These are phyloP conservation scores for Esox lucius DNA, from an alignment of 2,797 vertebrate species.

Conservation along the genomic window DNA sequence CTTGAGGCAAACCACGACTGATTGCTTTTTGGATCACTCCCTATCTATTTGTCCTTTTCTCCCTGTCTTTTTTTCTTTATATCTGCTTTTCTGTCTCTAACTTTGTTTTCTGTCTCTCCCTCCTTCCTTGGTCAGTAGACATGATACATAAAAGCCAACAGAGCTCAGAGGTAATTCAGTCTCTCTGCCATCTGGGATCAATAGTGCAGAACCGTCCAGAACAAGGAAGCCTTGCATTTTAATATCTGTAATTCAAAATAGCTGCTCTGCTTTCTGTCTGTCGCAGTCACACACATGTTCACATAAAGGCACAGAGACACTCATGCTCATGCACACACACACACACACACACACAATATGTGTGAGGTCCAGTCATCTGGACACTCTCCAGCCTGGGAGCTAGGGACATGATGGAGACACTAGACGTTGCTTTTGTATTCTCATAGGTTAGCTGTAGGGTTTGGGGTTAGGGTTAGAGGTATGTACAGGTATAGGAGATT, in stretches of 20 bases:
- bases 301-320: slow-evolving; percentile 12
- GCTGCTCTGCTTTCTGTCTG: slow-evolving; percentile 77
- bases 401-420: background rate
- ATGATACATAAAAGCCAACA: slow-evolving; percentile 63
- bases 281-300: slow-evolving; percentile 26
- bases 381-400: slow-evolving; percentile 27
- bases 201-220: slow-evolving; percentile 72
- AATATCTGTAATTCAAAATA: slow-evolving; percentile 81
- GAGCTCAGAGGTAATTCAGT: slow-evolving; percentile 65
- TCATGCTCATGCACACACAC: slow-evolving; percentile 15
- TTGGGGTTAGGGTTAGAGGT: slow-evolving; percentile 37
- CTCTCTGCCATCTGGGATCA: slow-evolving; percentile 79
- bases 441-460: slow-evolving; percentile 46
- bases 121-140: slow-evolving; percentile 59
- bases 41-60: slow-evolving; percentile 24
- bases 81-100: slow-evolving; percentile 1
- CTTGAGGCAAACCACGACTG: slow-evolving; percentile 24
- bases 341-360: slow-evolving; percentile 3
- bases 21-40: slow-evolving; percentile 46
- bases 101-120: slow-evolving; percentile 49
- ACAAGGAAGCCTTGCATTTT: slow-evolving; percentile 72
- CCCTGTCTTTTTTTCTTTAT: background rate
- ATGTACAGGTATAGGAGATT: slow-evolving; percentile 43
- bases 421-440: too few relatives aligned
- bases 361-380: slow-evolving; percentile 53